Conservation (phyloP, 2,797 vertebrate species). For the Otolemur crassicaudatus region DNA sequence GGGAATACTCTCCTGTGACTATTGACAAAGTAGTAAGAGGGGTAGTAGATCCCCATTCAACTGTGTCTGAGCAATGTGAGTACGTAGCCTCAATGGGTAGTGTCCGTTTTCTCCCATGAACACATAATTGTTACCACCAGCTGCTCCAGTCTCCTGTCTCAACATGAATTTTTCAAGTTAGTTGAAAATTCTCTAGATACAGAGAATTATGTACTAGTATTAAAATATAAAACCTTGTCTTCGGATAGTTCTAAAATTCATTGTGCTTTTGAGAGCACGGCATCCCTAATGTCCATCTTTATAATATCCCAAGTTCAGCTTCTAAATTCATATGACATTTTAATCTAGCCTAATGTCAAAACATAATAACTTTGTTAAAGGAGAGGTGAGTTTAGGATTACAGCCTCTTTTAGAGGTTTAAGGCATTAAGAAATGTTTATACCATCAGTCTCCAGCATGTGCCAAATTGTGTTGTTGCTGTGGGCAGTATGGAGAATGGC, state of each 20-base stretch:
- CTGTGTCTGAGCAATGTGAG: not conserved
- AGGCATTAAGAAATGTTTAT: constrained; percentile 63
- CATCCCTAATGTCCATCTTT: not conserved
- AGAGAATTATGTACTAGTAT: not conserved
- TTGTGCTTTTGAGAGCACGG: not conserved
- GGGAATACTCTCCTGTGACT: not conserved
- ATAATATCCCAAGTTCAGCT: not conserved
- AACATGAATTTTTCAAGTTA: not conserved
- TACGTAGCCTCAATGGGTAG: accelerated
- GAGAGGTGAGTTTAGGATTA: constrained; percentile 60
- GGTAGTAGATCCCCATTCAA: not conserved
- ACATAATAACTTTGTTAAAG: constrained; percentile 51
- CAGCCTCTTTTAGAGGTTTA: constrained; percentile 38
- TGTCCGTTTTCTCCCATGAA: not conserved
- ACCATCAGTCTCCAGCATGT: not conserved
- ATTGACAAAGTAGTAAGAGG: not conserved
- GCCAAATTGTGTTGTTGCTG: not conserved
- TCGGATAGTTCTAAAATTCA: constrained; percentile 1
- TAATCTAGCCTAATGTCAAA: constrained; percentile 64
- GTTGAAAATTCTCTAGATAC: not conserved
- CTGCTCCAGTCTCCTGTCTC: not conserved
- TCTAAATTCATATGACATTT: constrained; percentile 20
- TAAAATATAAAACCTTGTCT: constrained; percentile 32
- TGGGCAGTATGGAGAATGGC: not conserved
- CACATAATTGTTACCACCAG: not conserved